Evolutionary conservation across 1,140 invertebrate species (phyloP).

Genomic region (Drosophila parabipectinata): DNA sequence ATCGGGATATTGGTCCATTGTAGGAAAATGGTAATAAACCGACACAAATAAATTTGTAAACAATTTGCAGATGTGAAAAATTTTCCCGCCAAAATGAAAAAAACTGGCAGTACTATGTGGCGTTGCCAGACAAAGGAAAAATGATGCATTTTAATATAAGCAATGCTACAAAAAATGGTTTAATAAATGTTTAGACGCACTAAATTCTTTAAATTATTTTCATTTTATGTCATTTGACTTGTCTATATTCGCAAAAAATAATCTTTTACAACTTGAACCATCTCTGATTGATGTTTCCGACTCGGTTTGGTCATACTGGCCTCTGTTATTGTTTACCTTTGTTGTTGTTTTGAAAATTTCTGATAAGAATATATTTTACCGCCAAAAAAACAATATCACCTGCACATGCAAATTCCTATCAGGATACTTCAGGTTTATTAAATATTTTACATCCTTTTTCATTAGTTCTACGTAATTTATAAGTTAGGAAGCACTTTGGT

Average conservation of each 20-base stretch:
- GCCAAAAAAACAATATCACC: background rate
- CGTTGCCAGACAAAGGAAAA: background rate
- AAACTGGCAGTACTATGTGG: background rate
- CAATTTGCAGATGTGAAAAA: background rate
- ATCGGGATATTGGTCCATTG: constrained; percentile 88
- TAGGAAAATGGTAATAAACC: background rate
- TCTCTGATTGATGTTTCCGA: too few relatives aligned
- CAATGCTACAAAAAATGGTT: too few relatives aligned
- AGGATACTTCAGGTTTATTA: too few relatives aligned
- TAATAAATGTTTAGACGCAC: too few relatives aligned
- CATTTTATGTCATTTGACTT: too few relatives aligned
- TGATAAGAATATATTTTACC: background rate
- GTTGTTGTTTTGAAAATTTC: background rate
- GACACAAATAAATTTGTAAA: background rate
- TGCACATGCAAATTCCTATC: too few relatives aligned
- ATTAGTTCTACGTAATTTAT: background rate
- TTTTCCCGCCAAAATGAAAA: background rate
- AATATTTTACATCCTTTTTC: background rate
- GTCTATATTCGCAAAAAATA: too few relatives aligned
- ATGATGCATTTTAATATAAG: background rate
- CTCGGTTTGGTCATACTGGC: too few relatives aligned
- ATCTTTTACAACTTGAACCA: too few relatives aligned
- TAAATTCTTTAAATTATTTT: too few relatives aligned
- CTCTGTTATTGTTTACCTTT: too few relatives aligned
- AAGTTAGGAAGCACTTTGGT: background rate